These are phyloP conservation scores for Bombus sibiricus DNA, from an alignment of 1,140 invertebrate genomes.

Conservation along the genomic window DNA sequence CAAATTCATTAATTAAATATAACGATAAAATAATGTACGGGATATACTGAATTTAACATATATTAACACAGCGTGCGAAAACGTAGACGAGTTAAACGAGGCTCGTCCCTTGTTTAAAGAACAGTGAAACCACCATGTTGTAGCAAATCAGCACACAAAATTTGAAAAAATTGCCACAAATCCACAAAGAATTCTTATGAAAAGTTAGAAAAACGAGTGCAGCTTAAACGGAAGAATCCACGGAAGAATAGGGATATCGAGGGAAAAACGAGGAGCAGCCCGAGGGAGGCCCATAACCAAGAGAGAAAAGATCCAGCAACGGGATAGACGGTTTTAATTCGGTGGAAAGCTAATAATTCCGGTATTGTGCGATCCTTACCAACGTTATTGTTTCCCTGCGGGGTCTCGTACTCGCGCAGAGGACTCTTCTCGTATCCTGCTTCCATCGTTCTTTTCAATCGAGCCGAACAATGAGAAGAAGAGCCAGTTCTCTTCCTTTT, in stretches of 20 bases:
- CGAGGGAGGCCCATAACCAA: constrained; percentile 22
- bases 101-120: neutral
- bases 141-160: neutral
- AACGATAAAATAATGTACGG: too few relatives aligned
- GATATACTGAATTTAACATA: too few relatives aligned
- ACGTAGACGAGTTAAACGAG: neutral
- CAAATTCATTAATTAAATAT: neutral
- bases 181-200: neutral
- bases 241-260: constrained; percentile 15
- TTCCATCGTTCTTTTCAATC: constrained; percentile 70
- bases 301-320: constrained; percentile 62
- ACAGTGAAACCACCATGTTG: rapidly evolving
- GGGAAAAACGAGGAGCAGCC: constrained; percentile 8
- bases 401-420: constrained; percentile 67
- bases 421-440: constrained; percentile 64
- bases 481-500: constrained; percentile 63
- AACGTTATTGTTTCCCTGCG: constrained; percentile 77
- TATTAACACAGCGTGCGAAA: neutral
- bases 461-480: constrained; percentile 72
- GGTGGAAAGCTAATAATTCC: constrained; percentile 78
- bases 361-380: constrained; percentile 74
- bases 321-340: constrained; percentile 74
- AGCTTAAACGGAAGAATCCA: too few relatives aligned
- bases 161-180: neutral
- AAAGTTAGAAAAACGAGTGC: neutral